These are phyloP conservation scores for Momotus momota DNA, from an alignment of 2,797 vertebrate genomes.

Conservation along the genomic window DNA sequence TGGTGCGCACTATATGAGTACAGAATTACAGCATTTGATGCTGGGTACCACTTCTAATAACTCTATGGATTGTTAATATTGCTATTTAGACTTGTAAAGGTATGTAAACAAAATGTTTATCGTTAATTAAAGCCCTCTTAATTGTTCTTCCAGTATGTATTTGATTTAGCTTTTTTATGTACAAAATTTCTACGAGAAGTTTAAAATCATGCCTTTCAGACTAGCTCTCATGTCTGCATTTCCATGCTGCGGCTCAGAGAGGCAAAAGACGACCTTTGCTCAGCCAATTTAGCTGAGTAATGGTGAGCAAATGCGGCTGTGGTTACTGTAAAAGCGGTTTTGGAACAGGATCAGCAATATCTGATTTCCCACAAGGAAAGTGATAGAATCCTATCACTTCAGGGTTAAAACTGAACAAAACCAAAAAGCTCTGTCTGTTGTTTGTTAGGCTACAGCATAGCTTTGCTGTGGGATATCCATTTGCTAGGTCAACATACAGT, in stretches of 20 bases:
- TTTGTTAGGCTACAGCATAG: background rate
- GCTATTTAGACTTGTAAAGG: background rate
- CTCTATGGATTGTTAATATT: background rate
- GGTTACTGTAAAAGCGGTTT: background rate
- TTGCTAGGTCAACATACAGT: background rate
- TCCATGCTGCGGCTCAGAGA: background rate
- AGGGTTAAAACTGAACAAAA: background rate
- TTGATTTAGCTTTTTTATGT: background rate
- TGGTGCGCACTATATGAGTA: background rate
- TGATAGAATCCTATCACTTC: background rate
- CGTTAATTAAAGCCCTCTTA: background rate
- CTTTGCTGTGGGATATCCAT: background rate
- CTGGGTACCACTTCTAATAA: background rate
- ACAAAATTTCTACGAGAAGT: background rate
- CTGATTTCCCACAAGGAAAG: conserved; percentile 7
- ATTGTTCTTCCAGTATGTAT: background rate
- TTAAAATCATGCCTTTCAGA: background rate
- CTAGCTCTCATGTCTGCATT: background rate
- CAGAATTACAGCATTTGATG: background rate
- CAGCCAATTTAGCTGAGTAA: background rate
- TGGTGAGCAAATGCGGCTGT: background rate
- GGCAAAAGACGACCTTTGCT: background rate
- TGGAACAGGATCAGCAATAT: conserved; percentile 20
- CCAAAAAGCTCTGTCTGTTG: background rate
- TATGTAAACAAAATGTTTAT: background rate